Evolutionary conservation across 2,113 vertebrate species (phyloP).

Genomic region (Neopipo cinnamomea): DNA sequence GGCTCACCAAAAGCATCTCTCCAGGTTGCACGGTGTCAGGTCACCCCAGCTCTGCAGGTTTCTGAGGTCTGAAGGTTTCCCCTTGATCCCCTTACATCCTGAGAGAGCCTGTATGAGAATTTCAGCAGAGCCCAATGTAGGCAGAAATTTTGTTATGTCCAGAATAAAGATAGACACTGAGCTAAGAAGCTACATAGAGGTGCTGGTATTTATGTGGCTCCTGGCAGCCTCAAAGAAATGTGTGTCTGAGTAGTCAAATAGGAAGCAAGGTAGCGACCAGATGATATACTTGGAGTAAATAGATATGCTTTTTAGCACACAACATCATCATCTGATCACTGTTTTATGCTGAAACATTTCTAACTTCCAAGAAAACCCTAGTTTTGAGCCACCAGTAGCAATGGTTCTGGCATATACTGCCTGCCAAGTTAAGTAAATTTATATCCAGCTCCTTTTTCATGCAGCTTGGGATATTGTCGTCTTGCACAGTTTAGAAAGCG

Average conservation of each 20-base stretch:
- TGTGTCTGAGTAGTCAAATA: background rate
- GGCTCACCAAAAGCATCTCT: background rate
- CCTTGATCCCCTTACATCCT: background rate
- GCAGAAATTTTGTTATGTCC: background rate
- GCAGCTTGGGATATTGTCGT: background rate
- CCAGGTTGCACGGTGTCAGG: background rate
- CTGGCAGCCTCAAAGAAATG: background rate
- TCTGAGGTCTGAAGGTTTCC: background rate
- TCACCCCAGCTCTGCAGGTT: background rate
- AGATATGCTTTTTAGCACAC: background rate
- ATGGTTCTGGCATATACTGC: background rate
- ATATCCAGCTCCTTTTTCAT: background rate
- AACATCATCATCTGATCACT: background rate
- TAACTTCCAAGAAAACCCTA: background rate
- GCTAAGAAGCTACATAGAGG: background rate
- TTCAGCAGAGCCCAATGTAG: background rate
- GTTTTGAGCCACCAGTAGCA: background rate
- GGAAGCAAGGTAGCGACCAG: background rate
- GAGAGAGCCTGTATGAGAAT: background rate
- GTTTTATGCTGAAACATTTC: background rate
- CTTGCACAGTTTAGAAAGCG: background rate
- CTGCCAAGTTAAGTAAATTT: background rate
- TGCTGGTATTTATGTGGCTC: background rate
- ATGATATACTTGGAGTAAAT: background rate
- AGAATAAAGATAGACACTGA: background rate